These are phyloP conservation scores for Epicampocera succincta DNA, from an alignment of 2,888 invertebrate genomes.

Conservation along the genomic window DNA sequence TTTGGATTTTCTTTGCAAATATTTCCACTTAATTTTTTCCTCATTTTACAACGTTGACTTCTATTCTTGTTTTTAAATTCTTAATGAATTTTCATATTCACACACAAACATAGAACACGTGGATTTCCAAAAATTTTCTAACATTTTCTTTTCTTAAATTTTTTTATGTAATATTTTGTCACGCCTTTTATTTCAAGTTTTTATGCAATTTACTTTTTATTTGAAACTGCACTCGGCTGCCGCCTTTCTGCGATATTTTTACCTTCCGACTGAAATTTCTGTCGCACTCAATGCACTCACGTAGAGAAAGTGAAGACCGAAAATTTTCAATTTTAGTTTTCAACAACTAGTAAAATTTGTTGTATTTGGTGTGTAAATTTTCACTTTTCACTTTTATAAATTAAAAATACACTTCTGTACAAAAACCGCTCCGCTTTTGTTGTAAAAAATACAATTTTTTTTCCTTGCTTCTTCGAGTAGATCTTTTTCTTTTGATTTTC, in stretches of 20 bases:
- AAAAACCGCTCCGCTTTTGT: not conserved
- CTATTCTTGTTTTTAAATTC: too few relatives aligned
- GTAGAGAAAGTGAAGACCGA: not conserved
- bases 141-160: too few relatives aligned
- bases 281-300: not conserved
- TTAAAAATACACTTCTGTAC: not conserved
- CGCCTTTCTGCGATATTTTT: conserved; percentile 1
- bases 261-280: conserved; percentile 5
- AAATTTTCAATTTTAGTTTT: conserved; percentile 21
- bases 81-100: too few relatives aligned
- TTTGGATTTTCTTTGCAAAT: too few relatives aligned
- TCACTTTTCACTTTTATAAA: conserved; percentile 3
- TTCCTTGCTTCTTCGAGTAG: conserved; percentile 12
- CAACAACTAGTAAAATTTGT: not conserved
- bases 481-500: conserved; percentile 19
- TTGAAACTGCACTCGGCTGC: conserved; percentile 34
- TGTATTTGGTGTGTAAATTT: not conserved
- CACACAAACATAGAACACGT: too few relatives aligned
- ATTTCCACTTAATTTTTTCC: too few relatives aligned
- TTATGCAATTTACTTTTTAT: conserved; percentile 10
- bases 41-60: too few relatives aligned
- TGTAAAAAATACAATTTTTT: not conserved
- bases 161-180: not conserved
- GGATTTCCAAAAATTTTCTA: too few relatives aligned
- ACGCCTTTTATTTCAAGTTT: conserved; percentile 8